Evolutionary conservation across 2,888 invertebrate species (phyloP), one percentile per base, ranked within the genome.

Genomic region (Mesorhabditis spiculigera): DNA sequence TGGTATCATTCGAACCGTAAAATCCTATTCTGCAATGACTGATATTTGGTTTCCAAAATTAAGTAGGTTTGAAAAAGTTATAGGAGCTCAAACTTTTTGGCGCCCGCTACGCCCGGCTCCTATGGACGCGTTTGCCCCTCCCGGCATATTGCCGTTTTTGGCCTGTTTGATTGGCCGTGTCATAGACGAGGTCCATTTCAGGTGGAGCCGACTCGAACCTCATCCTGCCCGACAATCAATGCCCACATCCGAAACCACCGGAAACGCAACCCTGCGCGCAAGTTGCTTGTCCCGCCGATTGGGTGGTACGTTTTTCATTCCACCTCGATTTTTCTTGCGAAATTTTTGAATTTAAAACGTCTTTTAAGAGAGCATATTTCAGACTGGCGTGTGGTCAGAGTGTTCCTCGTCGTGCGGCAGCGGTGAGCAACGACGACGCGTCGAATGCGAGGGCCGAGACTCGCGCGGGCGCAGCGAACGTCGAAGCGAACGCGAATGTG

Each of bases 351-450:
- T 28, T 28, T 28, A 28, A 28, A 28, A 28, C 28, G 28, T 3
- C 28, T 28, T 28, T 28, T 28, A 28, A 28, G 3, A 1, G 28
- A 28, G 28, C 28, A 28, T 58, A 28, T 69, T 73, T 28, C 67
- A 78, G 79, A 75, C 77, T 0, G 73, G 73, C 4, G 75, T 79
- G 66, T 84, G 84, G 85, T 80, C 81, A 0, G 86, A 93, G 87
- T 97, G 96, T 86, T 93, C 93, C 13, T 92, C 92, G 86, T 90
- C 92, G n/a, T 97, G 96, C 86, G 95, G 94, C 0, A 93, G 92
- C 13, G 96, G 96, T 0, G 89, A 92, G 68, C 94, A 95, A 86
- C 91, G 91, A 68, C 90, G 96, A 78, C 90, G 91, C 75, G 91
- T 92, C 62, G 87, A 88, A 66, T 97, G 97, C 87, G 93, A 94